A percentile compares a stretch with the other conserved stretches of the same genome.
phyloP scores from a whole-genome alignment of 2,888 invertebrate species.

The Belgica antarctica region DNA sequence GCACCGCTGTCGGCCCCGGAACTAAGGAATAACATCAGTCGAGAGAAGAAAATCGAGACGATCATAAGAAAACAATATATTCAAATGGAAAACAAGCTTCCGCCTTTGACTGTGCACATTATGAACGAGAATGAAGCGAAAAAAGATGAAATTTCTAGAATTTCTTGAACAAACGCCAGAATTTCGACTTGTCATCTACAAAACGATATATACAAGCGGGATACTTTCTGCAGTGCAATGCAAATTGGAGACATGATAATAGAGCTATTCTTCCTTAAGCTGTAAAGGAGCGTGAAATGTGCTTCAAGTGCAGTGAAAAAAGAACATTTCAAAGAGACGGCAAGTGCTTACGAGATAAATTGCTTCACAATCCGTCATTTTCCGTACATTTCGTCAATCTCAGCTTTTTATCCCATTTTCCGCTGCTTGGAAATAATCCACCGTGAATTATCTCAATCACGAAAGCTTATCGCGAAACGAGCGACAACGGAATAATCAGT shows the following conservation, averaged over 20 bases:
- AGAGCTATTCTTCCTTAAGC: background rate
- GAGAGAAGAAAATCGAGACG: slow-evolving; percentile 20
- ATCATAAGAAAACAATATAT: slow-evolving; percentile 39
- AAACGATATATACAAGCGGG: slow-evolving; percentile 13
- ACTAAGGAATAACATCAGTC: background rate
- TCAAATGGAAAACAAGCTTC: slow-evolving; percentile 28
- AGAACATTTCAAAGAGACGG: background rate
- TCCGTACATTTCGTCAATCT: background rate
- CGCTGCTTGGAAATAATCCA: background rate
- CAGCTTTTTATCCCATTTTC: background rate
- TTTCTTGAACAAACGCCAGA: slow-evolving; percentile 37
- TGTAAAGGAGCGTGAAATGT: background rate
- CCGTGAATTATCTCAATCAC: background rate
- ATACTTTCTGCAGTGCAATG: background rate
- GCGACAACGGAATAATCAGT: background rate
- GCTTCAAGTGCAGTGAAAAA: background rate
- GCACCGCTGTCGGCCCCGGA: too few species aligned
- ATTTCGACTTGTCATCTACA: slow-evolving; percentile 33
- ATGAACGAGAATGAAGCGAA: background rate
- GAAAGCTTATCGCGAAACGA: background rate
- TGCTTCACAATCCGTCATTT: background rate
- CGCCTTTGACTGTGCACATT: slow-evolving; percentile 13
- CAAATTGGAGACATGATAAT: slow-evolving; percentile 10
- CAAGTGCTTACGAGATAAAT: background rate
- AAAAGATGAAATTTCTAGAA: background rate